Evolutionary conservation across 2,797 vertebrate genomes (phyloP).

Genomic region (Catamblyrhynchus diadema): DNA sequence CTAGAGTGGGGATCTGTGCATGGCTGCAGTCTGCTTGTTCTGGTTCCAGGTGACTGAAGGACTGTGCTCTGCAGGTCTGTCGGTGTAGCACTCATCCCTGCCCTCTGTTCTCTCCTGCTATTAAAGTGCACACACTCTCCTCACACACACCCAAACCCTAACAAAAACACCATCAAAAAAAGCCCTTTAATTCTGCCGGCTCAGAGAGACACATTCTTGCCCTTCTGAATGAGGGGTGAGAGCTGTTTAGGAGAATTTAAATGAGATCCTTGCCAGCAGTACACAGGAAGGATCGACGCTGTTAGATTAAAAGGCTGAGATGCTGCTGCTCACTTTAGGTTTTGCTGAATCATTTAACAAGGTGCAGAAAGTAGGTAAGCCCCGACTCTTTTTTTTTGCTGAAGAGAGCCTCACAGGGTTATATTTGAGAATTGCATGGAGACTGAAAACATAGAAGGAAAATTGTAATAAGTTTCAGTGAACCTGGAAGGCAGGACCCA

Average conservation of each 20-base stretch:
- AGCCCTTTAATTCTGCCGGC: not conserved
- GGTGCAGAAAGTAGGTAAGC: constrained; percentile 18
- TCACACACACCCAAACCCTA: not conserved
- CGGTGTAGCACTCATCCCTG: not conserved
- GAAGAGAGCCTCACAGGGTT: constrained; percentile 56
- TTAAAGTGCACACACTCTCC: not conserved
- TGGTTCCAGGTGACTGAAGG: not conserved
- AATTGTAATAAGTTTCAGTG: constrained; percentile 23
- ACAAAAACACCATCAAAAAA: not conserved
- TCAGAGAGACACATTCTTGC: not conserved
- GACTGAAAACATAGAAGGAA: not conserved
- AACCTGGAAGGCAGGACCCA: constrained; percentile 21
- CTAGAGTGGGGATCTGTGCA: not conserved
- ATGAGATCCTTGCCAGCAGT: not conserved
- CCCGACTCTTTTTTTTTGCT: not conserved
- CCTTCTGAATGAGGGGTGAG: not conserved
- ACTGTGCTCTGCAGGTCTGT: not conserved
- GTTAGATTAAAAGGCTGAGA: not conserved
- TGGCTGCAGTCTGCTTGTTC: not conserved
- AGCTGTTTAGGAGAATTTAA: not conserved
- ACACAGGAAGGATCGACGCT: not conserved
- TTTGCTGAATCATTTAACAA: constrained; percentile 39
- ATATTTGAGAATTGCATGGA: constrained; percentile 39
- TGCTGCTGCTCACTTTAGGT: not conserved
- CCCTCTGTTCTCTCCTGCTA: not conserved